Percentiles rank a stretch among this genome's conserved stretches.
Conservation (phyloP, 2,113 vertebrate genomes). For the Calidris pygmaea region DNA sequence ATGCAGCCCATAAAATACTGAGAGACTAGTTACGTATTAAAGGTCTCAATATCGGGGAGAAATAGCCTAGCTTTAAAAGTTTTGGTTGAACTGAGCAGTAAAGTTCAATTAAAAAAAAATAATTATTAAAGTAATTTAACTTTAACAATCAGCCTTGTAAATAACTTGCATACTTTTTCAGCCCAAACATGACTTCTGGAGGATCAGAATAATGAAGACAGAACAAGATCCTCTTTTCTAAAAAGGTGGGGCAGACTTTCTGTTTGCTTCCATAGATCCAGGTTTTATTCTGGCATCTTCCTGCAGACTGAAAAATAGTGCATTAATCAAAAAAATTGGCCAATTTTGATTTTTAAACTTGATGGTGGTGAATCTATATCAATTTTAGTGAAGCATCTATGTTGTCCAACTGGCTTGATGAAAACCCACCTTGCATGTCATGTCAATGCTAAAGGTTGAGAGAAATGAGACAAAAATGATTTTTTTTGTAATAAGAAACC, state of each 20-base stretch:
- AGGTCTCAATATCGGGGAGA: not conserved
- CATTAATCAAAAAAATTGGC: not conserved
- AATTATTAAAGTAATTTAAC: not conserved
- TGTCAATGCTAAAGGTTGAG: not conserved
- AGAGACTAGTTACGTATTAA: not conserved
- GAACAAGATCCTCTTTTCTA: not conserved
- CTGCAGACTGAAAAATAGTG: not conserved
- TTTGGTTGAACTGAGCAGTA: not conserved
- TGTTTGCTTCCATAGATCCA: not conserved
- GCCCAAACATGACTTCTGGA: not conserved
- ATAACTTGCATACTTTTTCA: not conserved
- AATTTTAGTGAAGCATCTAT: not conserved
- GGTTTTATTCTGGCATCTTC: not conserved
- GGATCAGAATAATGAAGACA: not conserved
- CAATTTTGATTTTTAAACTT: not conserved
- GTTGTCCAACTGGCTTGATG: not conserved
- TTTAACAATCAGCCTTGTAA: not conserved
- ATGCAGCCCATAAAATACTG: not conserved
- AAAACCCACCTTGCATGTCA: not conserved
- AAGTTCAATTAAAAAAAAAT: not conserved
- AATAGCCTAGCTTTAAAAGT: not conserved
- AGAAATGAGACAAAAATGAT: not conserved
- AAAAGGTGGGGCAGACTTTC: not conserved
- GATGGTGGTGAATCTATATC: not conserved
- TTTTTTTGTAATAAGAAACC: not conserved